Base-by-base conservation (phyloP, 2,797 vertebrate species). In the Cheracebus regulus region DNA sequence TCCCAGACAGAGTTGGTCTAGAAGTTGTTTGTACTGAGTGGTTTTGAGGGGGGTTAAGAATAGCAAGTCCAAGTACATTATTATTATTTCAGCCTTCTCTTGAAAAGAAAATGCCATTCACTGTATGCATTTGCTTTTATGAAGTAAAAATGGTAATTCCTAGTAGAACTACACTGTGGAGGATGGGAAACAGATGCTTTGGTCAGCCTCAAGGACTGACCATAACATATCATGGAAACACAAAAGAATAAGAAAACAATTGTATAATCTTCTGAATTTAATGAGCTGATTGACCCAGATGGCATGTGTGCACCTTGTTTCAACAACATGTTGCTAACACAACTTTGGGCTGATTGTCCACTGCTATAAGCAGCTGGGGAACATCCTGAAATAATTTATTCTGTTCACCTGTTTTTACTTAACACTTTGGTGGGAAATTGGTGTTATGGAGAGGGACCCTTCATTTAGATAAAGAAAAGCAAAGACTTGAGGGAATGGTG, bases 11-110 rank as follows among this genome's bases (percentile, higher is more conserved):
- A 92, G 90, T 58, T 96, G 97, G 98, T 98, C 96, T 97, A 97
- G 95, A 67, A 96, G 84, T 97, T 98, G 98, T 98, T 98, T 98
- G 96, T 97, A 67, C 86, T 97, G 41, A 93, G 97, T 96, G 98
- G 97, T 97, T 98, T 97, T 90, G 17, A 61, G 90, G 57, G 55
- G 46, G 73, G 79, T 97, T 98, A 98, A 98, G 97, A 98, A 98
- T 98, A 98, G 98, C 55, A 97, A 91, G 57, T 48, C 70, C 55
- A 88, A 97, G 90, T 94, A 98, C 95, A 93, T 97, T 97, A 97
- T 97, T 97, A 97, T 98, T 98, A 97, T 97, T 98, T 97, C 94
- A 97, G 48, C 84, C 82, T 79, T 94, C 88, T 96, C 83, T 97
- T 88, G 50, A 97, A 97, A 97, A 58, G 26, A 95, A 96, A 84